A percentile compares a stretch with the other conserved stretches of the same genome.
Evolutionary conservation across 2,888 invertebrate genomes (phyloP).

Genomic region (Miltochrista miniata): DNA sequence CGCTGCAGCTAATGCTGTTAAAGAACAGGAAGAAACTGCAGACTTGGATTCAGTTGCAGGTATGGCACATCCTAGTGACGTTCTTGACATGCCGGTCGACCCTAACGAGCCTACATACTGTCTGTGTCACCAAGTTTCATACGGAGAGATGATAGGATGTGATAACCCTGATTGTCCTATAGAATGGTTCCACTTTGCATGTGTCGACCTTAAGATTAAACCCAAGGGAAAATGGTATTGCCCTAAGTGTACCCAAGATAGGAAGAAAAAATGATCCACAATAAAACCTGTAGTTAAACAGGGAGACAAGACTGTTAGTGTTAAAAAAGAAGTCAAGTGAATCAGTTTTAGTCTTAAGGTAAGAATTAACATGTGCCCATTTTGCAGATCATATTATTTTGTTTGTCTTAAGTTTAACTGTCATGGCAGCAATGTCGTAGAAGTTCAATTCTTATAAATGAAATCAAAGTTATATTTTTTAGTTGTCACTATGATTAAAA

Average conservation of each 20-base stretch:
- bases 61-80: constrained; percentile 93
- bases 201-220: constrained; percentile 94
- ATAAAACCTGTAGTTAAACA: constrained; percentile 59
- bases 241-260: constrained; percentile 93
- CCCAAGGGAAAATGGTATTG: constrained; percentile 99
- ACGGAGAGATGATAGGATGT: constrained; percentile 98
- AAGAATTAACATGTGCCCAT: constrained; percentile 3
- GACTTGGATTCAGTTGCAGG: constrained; percentile 81
- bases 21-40: constrained; percentile 74
- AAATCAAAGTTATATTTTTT: too few relatives aligned
- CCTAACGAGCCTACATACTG: constrained; percentile 99
- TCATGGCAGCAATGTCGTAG: too few relatives aligned
- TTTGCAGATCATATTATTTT: too few relatives aligned
- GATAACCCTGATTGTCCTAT: constrained; percentile 95
- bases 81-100: constrained; percentile 95
- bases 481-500: constrained; percentile 20
- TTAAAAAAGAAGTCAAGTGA: constrained; percentile 69
- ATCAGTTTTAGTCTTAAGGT: constrained; percentile 20
- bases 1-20: constrained; percentile 60
- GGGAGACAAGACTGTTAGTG: constrained; percentile 69
- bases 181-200: constrained; percentile 98
- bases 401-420: too few relatives aligned
- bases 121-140: constrained; percentile 98
- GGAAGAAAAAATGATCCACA: constrained; percentile 89
- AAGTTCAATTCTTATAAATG: too few relatives aligned